phyloP scores from a whole-genome alignment of 1,140 invertebrate species.

The Artemia franciscana region DNA sequence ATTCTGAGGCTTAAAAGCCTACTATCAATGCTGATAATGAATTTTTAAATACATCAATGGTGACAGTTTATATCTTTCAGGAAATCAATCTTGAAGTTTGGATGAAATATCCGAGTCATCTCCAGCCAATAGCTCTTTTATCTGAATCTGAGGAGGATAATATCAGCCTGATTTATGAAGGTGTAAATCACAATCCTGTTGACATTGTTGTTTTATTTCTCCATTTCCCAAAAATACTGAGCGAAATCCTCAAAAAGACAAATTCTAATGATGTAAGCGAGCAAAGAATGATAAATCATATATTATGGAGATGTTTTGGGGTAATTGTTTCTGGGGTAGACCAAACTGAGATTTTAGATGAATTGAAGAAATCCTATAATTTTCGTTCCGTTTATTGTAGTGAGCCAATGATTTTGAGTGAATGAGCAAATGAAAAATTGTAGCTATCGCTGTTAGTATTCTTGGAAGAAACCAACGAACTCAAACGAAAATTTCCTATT shows the following conservation, averaged over 20 bases:
- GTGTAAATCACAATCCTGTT: neutral
- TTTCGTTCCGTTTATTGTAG: no score
- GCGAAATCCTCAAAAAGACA: neutral
- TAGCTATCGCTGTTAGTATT: no score
- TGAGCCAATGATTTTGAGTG: no score
- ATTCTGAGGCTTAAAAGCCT: no score
- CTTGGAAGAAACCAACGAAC: no score
- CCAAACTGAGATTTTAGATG: neutral
- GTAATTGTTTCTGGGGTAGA: neutral
- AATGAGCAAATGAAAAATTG: no score
- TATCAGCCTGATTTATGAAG: neutral
- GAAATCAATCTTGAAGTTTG: neutral
- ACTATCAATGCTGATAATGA: no score
- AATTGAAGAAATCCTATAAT: no score
- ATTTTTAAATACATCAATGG: no score
- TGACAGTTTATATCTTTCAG: no score
- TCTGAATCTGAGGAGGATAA: neutral
- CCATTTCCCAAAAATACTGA: neutral
- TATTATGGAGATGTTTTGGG: neutral
- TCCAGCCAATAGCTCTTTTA: neutral
- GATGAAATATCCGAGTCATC: neutral
- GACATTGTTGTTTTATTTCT: neutral
- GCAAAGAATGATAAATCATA: neutral
- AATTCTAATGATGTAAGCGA: no score
- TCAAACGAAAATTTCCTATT: no score